phyloP scores from a whole-genome alignment of 2,888 invertebrate species.

The Microplitis deprimator region DNA sequence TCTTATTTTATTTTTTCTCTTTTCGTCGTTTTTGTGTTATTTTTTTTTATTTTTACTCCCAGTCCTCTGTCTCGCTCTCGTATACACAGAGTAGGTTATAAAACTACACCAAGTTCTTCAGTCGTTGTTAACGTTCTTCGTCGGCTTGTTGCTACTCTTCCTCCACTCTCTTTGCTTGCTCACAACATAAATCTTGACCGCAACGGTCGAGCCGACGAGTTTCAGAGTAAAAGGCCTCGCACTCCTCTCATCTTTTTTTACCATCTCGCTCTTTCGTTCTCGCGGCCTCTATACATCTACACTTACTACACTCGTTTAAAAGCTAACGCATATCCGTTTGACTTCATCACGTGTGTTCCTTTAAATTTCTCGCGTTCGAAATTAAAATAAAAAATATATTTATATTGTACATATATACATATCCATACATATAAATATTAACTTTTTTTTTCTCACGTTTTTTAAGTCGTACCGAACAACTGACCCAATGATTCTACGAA shows the following conservation, averaged over 20 bases:
- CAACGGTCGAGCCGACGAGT: slow-evolving; percentile 30
- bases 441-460: background rate
- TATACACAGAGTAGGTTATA: slow-evolving; percentile 6
- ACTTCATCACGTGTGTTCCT: slow-evolving; percentile 15
- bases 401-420: background rate
- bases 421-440: background rate
- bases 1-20: slow-evolving; percentile 32
- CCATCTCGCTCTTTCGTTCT: background rate
- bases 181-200: slow-evolving; percentile 39
- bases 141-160: slow-evolving; percentile 17
- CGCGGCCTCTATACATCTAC: slow-evolving; percentile 6
- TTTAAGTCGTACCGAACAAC: background rate
- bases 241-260: slow-evolving; percentile 7
- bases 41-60: slow-evolving; percentile 13
- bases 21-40: slow-evolving; percentile 8
- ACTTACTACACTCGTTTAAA: background rate
- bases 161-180: slow-evolving; percentile 39
- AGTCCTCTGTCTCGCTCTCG: slow-evolving; percentile 17
- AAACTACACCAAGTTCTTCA: background rate
- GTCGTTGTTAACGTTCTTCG: background rate
- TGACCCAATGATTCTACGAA: slow-evolving; percentile 1
- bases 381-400: background rate
- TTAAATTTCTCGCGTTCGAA: slow-evolving; percentile 2
- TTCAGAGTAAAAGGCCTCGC: slow-evolving; percentile 39
- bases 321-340: slow-evolving; percentile 15